Base-by-base conservation (phyloP, 2,888 invertebrate species). In the Apodemia duryi region DNA sequence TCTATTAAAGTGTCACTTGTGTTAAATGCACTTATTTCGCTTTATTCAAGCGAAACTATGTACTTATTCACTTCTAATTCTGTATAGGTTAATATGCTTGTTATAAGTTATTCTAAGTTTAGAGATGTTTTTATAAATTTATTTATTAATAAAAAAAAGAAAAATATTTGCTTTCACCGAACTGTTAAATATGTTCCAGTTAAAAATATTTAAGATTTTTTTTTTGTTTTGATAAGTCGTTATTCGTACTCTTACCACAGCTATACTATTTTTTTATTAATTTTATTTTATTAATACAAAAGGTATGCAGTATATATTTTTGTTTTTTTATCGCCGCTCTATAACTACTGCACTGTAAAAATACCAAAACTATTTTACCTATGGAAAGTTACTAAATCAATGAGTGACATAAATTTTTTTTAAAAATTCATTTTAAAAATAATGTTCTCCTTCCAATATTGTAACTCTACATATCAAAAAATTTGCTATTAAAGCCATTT, bases 21-120 rank as follows among this genome's bases (percentile, higher is more conserved):
- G 73, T 81, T 82, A 82, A 79, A 72, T 79, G 76, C 76, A 82
- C 62, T 81, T 86, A 77, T 85, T 77, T 81, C 75, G 88, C 89
- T 89, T 89, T 67, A 76, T 74, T 85, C 70, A 82, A 77, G 76
- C 76, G 72, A 75, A 74, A 71, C 35, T 60, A 75, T 69, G 75
- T 69, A 74, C 72, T 76, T 66, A 75, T 57, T 69, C 70, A 69
- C 68, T 66, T 66, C 66, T 80, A 67, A 77, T 75, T 73, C 46
- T 77, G 46, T 46, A 13, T 72, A 66, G 81, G 74, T 85, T 79
- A 68, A 70, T 73, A 79, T 68, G 74, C 80, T 77, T 85, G 90
- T 89, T 88, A 76, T 74, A 74, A 82, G 78, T 82, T 83, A 69
- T 79, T 75, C 57, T 57, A 57, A 29, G 6, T 57, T 57, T 57